phyloP scores from a whole-genome alignment of 2,888 invertebrate genomes.

The Acleris literana region DNA sequence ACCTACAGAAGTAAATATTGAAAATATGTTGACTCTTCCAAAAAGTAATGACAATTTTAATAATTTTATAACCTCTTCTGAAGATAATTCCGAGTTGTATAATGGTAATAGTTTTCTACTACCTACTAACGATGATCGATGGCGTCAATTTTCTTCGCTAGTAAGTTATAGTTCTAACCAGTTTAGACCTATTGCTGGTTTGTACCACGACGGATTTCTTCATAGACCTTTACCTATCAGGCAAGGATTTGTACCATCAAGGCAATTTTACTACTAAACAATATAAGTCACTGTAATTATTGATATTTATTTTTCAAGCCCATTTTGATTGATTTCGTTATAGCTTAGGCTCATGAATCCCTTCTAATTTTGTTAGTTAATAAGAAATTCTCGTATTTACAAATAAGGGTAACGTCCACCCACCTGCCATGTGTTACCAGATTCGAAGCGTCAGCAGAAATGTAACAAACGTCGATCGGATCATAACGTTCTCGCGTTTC shows the following conservation, averaged over 20 bases:
- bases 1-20: constrained; percentile 40
- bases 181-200: constrained; percentile 73
- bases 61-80: constrained; percentile 16
- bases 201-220: constrained; percentile 76
- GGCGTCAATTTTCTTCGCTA: constrained; percentile 58
- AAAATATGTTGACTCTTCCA: constrained; percentile 12
- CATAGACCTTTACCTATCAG: constrained; percentile 57
- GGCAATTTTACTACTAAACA: constrained; percentile 26
- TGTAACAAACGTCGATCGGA: constrained; percentile 37
- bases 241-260: constrained; percentile 33
- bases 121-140: constrained; percentile 60
- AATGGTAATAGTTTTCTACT: constrained; percentile 53
- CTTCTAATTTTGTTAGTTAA: too few species aligned
- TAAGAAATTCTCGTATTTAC: background rate
- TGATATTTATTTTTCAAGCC: background rate
- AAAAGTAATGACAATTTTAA: constrained; percentile 32
- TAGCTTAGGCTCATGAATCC: too few species aligned
- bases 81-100: background rate
- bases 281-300: background rate
- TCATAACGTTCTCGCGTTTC: constrained; percentile 49
- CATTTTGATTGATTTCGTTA: too few species aligned
- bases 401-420: background rate
- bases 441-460: constrained; percentile 25
- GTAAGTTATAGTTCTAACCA: constrained; percentile 51
- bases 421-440: constrained; percentile 11